Percentiles rank a stretch among this genome's conserved stretches.
phyloP scores from a whole-genome alignment of 2,888 invertebrate species.

The Isotomurus palustris region DNA sequence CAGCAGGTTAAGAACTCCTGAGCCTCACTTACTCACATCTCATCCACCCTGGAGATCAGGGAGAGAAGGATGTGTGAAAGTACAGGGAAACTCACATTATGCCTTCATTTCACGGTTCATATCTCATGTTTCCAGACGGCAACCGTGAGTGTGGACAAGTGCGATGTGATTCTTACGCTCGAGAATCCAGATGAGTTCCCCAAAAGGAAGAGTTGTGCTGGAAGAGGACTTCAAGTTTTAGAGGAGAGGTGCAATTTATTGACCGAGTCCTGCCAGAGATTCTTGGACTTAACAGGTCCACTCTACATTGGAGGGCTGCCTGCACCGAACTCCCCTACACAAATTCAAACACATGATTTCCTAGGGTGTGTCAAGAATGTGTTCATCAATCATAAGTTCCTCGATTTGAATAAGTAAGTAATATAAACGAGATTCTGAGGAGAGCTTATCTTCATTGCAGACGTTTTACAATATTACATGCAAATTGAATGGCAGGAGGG shows the following conservation, averaged over 20 bases:
- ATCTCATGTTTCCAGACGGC: conserved; percentile 60
- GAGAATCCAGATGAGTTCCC: conserved; percentile 66
- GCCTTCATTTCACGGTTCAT: conserved; percentile 28
- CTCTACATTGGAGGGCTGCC: conserved; percentile 84
- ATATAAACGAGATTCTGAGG: too few species aligned
- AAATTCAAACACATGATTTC: conserved; percentile 59
- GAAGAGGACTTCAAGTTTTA: conserved; percentile 65
- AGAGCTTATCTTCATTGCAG: too few species aligned
- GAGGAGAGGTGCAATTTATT: conserved; percentile 59
- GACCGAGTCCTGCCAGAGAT: conserved; percentile 53
- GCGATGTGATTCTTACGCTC: conserved; percentile 78
- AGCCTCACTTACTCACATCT: too few species aligned
- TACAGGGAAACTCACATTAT: too few species aligned
- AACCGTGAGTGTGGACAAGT: conserved; percentile 75
- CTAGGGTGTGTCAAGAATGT: conserved; percentile 88
- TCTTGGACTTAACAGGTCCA: conserved; percentile 84
- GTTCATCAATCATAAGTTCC: conserved; percentile 73
- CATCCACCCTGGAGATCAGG: too few species aligned
- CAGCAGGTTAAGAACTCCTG: too few species aligned
- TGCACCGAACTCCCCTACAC: conserved; percentile 47
- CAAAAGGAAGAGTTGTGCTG: conserved; percentile 76
- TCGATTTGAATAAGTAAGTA: conserved; percentile 73
- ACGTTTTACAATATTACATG: too few species aligned
- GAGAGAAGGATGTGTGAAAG: too few species aligned
- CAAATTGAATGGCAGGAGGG: too few species aligned